Evolutionary conservation across 2,888 invertebrate genomes (phyloP).

Genomic region (Vesta saturnalis): DNA sequence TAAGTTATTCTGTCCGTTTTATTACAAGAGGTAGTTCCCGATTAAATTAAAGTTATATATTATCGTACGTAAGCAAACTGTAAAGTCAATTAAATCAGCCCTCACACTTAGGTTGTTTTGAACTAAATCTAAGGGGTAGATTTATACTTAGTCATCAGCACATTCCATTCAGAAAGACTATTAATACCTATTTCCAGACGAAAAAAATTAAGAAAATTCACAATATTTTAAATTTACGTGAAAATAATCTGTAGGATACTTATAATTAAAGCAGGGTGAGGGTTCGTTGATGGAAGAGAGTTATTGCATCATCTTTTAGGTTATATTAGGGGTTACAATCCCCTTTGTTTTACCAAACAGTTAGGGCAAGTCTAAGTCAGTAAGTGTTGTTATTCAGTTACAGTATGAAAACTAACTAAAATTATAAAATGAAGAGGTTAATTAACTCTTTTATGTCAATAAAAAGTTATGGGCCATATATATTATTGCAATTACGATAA

Average conservation of each 20-base stretch:
- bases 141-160: conserved; percentile 21
- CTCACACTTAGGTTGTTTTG: conserved; percentile 34
- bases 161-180: no score
- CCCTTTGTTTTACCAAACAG: conserved; percentile 44
- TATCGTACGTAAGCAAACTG: conserved; percentile 46
- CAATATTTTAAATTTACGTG: conserved; percentile 43
- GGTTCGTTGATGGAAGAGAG: conserved; percentile 19
- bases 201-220: no score
- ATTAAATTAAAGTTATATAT: conserved; percentile 51
- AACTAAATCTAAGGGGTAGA: conserved; percentile 19
- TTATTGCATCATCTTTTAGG: conserved; percentile 25
- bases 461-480: not conserved
- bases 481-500: conserved; percentile 21
- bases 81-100: conserved; percentile 49
- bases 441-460: not conserved
- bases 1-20: conserved; percentile 33
- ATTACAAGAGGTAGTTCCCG: conserved; percentile 33
- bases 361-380: conserved; percentile 40
- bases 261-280: conserved; percentile 53
- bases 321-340: conserved; percentile 43
- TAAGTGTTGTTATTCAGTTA: conserved; percentile 41
- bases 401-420: conserved; percentile 23
- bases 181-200: no score
- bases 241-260: conserved; percentile 53
- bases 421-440: conserved; percentile 20